These are phyloP conservation scores for Syngnathus rostellatus DNA, from an alignment of 2,797 vertebrate genomes.

Conservation along the genomic window DNA sequence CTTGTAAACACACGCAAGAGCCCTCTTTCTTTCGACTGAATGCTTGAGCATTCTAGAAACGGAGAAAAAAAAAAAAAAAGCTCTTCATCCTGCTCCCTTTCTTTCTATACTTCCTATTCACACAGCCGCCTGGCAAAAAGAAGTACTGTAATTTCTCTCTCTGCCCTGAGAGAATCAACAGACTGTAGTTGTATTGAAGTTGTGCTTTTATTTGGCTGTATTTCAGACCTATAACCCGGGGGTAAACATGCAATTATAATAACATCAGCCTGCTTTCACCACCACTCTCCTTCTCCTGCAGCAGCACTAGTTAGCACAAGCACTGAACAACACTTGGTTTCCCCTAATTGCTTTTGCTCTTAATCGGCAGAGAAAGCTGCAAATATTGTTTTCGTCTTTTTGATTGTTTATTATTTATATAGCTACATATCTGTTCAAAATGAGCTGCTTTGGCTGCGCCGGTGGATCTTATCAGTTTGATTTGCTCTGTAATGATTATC, in stretches of 20 bases:
- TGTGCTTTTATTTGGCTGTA: constrained; percentile 58
- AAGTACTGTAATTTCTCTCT: constrained; percentile 60
- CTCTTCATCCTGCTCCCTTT: constrained; percentile 49
- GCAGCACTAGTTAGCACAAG: constrained; percentile 47
- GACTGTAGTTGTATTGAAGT: constrained; percentile 63
- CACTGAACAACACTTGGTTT: constrained; percentile 49
- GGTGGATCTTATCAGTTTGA: constrained; percentile 18
- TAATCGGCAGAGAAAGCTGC: constrained; percentile 56
- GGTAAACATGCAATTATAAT: constrained; percentile 74
- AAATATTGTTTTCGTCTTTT: constrained; percentile 38
- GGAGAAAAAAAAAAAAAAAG: constrained; percentile 32
- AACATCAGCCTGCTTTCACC: constrained; percentile 57
- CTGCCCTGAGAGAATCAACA: constrained; percentile 65
- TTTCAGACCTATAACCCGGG: constrained; percentile 68
- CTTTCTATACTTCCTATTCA: constrained; percentile 59
- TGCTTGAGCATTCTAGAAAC: constrained; percentile 48
- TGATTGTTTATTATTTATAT: constrained; percentile 28
- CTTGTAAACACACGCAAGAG: constrained; percentile 37
- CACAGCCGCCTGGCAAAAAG: constrained; percentile 45
- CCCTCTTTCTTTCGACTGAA: constrained; percentile 47
- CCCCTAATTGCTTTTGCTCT: constrained; percentile 59
- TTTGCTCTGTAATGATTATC: constrained; percentile 21
- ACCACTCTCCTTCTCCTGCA: constrained; percentile 40
- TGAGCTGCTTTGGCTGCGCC: constrained; percentile 41
- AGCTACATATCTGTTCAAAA: constrained; percentile 30